A percentile compares a stretch with the other conserved stretches of the same genome.
phyloP scores from a whole-genome alignment of 2,113 vertebrate genomes.

The Phaethornis superciliosus region DNA sequence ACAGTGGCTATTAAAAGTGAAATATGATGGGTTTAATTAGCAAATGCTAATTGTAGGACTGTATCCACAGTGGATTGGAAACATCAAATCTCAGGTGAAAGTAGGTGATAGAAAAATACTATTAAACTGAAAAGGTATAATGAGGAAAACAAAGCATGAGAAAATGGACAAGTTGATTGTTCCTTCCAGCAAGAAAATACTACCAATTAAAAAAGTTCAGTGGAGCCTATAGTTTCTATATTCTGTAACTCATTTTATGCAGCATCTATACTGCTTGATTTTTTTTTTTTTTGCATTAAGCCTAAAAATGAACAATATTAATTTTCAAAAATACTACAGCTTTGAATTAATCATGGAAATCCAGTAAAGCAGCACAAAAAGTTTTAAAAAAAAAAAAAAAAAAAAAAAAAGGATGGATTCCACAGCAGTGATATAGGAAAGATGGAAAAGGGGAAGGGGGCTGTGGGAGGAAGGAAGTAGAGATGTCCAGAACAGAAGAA shows the following conservation, averaged over 20 bases:
- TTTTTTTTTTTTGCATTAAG: conserved; percentile 8
- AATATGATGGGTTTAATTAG: conserved; percentile 66
- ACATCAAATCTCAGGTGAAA: conserved; percentile 59
- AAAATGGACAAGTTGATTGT: conserved; percentile 62
- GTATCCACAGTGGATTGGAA: conserved; percentile 38
- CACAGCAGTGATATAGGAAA: not conserved
- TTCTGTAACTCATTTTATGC: not conserved
- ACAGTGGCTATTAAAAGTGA: conserved; percentile 49
- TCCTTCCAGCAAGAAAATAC: conserved; percentile 63
- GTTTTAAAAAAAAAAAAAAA: not conserved
- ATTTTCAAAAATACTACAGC: conserved; percentile 9
- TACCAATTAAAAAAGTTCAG: conserved; percentile 58
- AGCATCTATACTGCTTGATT: not conserved
- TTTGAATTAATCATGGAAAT: not conserved
- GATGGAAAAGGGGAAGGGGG: not conserved
- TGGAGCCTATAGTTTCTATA: conserved; percentile 37
- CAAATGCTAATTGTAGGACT: conserved; percentile 57
- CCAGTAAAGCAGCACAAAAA: not conserved
- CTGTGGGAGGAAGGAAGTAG: not conserved
- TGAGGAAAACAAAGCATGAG: conserved; percentile 57
- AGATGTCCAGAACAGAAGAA: not conserved
- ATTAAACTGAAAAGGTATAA: conserved; percentile 64
- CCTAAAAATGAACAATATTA: conserved; percentile 26
- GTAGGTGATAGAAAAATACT: conserved; percentile 59
- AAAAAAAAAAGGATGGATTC: not conserved